A percentile compares a stretch with the other conserved stretches of the same genome.
phyloP scores from a whole-genome alignment of 2,113 vertebrate species.

The Cyprinodon variegatus region DNA sequence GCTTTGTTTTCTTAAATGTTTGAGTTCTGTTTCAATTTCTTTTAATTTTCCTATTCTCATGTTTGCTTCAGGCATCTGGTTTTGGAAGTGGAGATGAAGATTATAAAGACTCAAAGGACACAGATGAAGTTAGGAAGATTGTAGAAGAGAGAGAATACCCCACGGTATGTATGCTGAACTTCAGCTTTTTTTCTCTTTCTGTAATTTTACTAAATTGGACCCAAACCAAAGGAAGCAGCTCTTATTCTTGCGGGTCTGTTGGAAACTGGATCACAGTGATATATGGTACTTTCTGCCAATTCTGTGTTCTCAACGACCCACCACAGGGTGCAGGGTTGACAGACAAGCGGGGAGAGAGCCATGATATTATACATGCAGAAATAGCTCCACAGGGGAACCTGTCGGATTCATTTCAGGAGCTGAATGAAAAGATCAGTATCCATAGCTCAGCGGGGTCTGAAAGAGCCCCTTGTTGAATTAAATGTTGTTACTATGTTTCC shows the following conservation, averaged over 20 bases:
- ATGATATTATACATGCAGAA: slow-evolving; percentile 2
- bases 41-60: background rate
- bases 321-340: background rate
- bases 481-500: background rate
- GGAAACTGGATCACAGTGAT: slow-evolving; percentile 30
- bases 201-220: background rate
- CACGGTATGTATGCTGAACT: slow-evolving; percentile 54
- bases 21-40: slow-evolving; percentile 4
- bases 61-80: slow-evolving; percentile 84
- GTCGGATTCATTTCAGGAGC: background rate
- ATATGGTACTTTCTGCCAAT: slow-evolving; percentile 12
- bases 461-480: background rate
- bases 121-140: slow-evolving; percentile 77
- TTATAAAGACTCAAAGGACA: slow-evolving; percentile 76
- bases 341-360: background rate
- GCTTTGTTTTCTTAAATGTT: slow-evolving; percentile 10
- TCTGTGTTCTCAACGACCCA: slow-evolving; percentile 6
- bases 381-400: background rate
- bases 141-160: slow-evolving; percentile 73
- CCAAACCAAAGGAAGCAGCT: slow-evolving; percentile 24
- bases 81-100: slow-evolving; percentile 83
- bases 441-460: background rate
- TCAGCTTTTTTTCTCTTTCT: background rate
- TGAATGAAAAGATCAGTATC: background rate
- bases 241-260: slow-evolving; percentile 21